phyloP scores from a whole-genome alignment of 2,888 invertebrate genomes.

The Epinotia brunnichana region DNA sequence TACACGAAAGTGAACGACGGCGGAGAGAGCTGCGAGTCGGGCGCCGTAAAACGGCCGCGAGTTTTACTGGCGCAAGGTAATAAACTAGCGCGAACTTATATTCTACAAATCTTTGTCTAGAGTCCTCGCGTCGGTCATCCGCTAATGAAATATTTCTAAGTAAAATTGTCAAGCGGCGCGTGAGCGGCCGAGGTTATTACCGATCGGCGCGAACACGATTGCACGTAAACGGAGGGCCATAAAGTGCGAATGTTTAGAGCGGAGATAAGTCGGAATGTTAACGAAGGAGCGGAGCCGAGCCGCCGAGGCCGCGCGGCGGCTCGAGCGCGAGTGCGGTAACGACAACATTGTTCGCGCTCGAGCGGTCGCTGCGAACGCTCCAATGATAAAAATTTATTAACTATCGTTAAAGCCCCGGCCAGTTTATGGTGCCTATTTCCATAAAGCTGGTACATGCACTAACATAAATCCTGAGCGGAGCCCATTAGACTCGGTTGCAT shows the following conservation, averaged over 20 bases:
- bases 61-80: slow-evolving; percentile 10
- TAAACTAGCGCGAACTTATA: slow-evolving; percentile 11
- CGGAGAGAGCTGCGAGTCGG: slow-evolving; percentile 24
- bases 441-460: slow-evolving; percentile 70
- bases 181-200: slow-evolving; percentile 46
- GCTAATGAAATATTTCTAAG: neutral
- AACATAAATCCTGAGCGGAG: slow-evolving; percentile 70
- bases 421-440: slow-evolving; percentile 73
- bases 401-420: slow-evolving; percentile 73
- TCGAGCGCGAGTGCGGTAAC: slow-evolving; percentile 48
- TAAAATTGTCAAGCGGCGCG: slow-evolving; percentile 11
- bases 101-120: slow-evolving; percentile 13
- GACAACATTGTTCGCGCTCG: slow-evolving; percentile 52
- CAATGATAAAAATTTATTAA: slow-evolving; percentile 80
- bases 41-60: slow-evolving; percentile 24
- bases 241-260: slow-evolving; percentile 63
- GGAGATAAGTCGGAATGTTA: slow-evolving; percentile 66
- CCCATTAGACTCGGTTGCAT: slow-evolving; percentile 85
- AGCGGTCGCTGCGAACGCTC: slow-evolving; percentile 57
- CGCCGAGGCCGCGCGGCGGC: slow-evolving; percentile 52
- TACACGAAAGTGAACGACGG: neutral
- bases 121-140: slow-evolving; percentile 4
- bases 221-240: slow-evolving; percentile 57
- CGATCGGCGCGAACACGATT: slow-evolving; percentile 52
- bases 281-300: slow-evolving; percentile 61